Conservation (phyloP, 1,140 invertebrate genomes). For the Microplitis demolitor region DNA sequence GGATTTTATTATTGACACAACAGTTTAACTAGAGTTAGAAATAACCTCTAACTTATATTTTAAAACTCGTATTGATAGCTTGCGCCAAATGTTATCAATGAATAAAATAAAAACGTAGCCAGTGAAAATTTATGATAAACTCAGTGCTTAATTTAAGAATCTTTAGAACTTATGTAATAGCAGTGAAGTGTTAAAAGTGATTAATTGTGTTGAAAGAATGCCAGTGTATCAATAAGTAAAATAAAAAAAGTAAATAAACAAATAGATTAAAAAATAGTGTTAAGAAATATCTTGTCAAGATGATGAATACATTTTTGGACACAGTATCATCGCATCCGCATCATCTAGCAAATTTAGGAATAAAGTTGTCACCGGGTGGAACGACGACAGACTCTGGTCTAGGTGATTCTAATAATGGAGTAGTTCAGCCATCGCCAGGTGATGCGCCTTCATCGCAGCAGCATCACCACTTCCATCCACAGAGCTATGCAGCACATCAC, state of each 20-base stretch:
- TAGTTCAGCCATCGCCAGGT: slow-evolving; percentile 44
- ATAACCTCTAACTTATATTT: background rate
- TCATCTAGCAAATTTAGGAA: slow-evolving; percentile 51
- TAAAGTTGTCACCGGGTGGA: slow-evolving; percentile 63
- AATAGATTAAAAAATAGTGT: background rate
- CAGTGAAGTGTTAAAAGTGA: too few relatives aligned
- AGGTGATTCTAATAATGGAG: slow-evolving; percentile 22
- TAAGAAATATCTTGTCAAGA: slow-evolving; percentile 37
- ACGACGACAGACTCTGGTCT: slow-evolving; percentile 32
- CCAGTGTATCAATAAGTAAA: too few relatives aligned
- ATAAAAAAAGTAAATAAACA: background rate
- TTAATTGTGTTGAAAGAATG: too few relatives aligned
- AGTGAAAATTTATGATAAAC: too few relatives aligned
- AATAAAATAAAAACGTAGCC: too few relatives aligned
- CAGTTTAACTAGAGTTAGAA: background rate
- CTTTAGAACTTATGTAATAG: too few relatives aligned
- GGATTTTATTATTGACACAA: background rate
- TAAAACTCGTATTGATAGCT: too few relatives aligned
- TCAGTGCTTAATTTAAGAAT: too few relatives aligned
- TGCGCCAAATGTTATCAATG: too few relatives aligned
- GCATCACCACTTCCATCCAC: slow-evolving; percentile 52
- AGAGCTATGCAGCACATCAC: slow-evolving; percentile 51
- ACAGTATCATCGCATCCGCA: slow-evolving; percentile 58
- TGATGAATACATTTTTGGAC: slow-evolving; percentile 71
- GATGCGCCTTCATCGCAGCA: slow-evolving; percentile 48